Evolutionary conservation across 2,888 invertebrate genomes (phyloP), one percentile per base, ranked within the genome.

Genomic region (Acholoe squamosa): DNA sequence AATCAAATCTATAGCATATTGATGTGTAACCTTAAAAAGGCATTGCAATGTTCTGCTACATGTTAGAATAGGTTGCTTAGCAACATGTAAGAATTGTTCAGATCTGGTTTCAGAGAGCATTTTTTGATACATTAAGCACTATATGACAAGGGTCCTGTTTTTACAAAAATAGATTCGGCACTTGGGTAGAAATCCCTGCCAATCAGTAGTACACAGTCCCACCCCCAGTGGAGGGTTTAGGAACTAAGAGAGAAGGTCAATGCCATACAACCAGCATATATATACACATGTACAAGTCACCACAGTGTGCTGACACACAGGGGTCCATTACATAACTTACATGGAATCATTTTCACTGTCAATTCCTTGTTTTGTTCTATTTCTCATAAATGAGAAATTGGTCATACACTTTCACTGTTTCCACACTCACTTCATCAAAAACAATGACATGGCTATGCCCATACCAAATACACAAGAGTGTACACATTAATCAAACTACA

Each of bases 161-260:
- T 86, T 86, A 86, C 22, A 86, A 86, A 86, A 86, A 86, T 86
- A 86, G 86, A 54, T 0, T 54, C 86, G 25, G 52, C 86, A 86
- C n/a, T 54, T 86, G 52, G 86, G 52, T 54, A 86, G 33, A 28
- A 84, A 51, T 43, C 25, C 84, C 84, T 86, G 52, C 25, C 25
- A 86, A 86, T 28, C 25, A 86, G 52, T 52, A 52, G 52, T 54
- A 25, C 54, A 52, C 52, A 86, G 86, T 7, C 31, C 7, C 33
- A 7, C 33, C 77, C 22, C 33, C n/a, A 80, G 10, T n/a, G 80
- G 33, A 10, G 33, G 33, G n/a, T 22, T 31, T 7, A 14, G 14
- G 80, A 34, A 34, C 34, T 80, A 80, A 1, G 34, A 1, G 19
- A 80, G 3, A 80, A 34, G 1, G 76, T 76, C 76, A 76, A 76